Evolutionary conservation across 2,797 vertebrate genomes (phyloP), one percentile per base, ranked within the genome.

Genomic region (Typhlichthys eigenmanni): DNA sequence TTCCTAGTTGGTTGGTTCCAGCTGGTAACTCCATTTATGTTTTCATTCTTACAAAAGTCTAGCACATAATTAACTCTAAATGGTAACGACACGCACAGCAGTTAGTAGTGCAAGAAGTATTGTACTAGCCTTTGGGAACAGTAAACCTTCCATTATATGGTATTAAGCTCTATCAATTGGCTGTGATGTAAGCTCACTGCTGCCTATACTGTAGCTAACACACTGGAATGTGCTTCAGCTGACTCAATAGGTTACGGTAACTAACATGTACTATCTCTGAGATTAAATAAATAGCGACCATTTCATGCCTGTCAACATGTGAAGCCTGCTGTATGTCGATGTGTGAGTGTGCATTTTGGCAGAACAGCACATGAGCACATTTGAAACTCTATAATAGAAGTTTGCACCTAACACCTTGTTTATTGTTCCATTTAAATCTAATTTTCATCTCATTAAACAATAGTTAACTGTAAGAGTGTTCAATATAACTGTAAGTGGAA

Each of bases 201-300:
- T 52, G 55, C 62, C 68, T 59, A 13, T 17, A n/a, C 68, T 59
- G 12, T 17, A n/a, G 64, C 73, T 71, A 64, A 62, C 72, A 47
- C 47, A 38, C 47, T 29, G 62, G 68, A 80, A 85, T 78, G 64
- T 62, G 71, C 47, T 58, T 61, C 51, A 60, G 51, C 54, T 48
- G 53, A 13, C 49, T 74, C 73, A 66, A 12, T 66, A 60, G 61
- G 62, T n/a, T 11, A 46, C 60, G 48, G 66, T 67, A 62, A 73
- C 55, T 57, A 38, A 8, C 3, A 29, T 29, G 34, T 59, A 56
- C 67, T 71, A 68, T 66, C 58, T 24, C 50, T 38, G 0, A 55
- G 46, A 52, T 62, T 43, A 55, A 71, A 80, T 69, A 50, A 49
- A 56, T 63, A 46, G 66, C 55, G 62, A 32, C 55, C 59, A 63